Evolutionary conservation across 2,797 vertebrate species (phyloP).

Genomic region (Neomorphus geoffroyi): DNA sequence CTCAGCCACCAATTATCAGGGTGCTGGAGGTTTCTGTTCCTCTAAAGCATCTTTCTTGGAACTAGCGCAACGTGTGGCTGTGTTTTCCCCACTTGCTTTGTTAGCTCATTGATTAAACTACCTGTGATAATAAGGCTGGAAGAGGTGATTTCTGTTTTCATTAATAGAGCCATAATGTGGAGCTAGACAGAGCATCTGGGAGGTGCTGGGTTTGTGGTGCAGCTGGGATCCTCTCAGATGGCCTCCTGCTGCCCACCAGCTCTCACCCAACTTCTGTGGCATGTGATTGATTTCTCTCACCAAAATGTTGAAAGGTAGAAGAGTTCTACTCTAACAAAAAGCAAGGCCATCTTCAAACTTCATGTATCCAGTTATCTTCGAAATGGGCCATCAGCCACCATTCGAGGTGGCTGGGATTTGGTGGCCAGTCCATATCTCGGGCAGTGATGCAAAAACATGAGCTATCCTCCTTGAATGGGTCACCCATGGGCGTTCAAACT

Average conservation of each 20-base stretch:
- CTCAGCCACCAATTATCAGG: constrained; percentile 25
- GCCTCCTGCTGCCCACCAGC: neutral
- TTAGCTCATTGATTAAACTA: constrained; percentile 30
- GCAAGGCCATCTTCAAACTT: neutral
- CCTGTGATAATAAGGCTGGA: neutral
- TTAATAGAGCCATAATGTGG: neutral
- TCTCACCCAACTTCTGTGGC: neutral
- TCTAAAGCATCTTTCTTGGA: neutral
- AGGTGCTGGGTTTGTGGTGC: neutral
- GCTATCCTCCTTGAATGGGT: neutral
- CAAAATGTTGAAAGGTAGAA: neutral
- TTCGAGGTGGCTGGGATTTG: neutral
- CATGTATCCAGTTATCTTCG: neutral
- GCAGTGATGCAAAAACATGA: neutral
- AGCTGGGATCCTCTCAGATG: neutral
- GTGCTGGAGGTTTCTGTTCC: constrained; percentile 19
- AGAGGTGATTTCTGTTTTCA: neutral
- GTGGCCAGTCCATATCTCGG: neutral
- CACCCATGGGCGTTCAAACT: neutral
- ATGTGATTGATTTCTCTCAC: neutral
- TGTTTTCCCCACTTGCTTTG: constrained; percentile 15
- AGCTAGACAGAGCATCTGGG: neutral
- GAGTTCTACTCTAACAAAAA: neutral
- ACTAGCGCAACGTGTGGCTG: neutral
- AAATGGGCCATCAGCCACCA: neutral